Conservation (phyloP, 2,113 vertebrate genomes). For the Pedetes capensis region DNA sequence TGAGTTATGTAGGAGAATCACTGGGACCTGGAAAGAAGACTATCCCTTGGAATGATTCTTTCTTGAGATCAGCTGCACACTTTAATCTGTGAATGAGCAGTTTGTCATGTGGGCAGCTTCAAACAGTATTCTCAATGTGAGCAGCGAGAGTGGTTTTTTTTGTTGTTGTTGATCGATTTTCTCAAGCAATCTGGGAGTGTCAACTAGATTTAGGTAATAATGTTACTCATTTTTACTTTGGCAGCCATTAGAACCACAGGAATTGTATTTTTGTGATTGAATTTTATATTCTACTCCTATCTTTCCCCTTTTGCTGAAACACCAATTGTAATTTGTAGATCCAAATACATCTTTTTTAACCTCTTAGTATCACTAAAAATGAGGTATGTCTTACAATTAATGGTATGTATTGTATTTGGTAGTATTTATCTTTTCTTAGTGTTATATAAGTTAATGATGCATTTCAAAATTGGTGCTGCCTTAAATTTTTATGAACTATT, state of each 20-base stretch:
- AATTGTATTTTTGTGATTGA: conserved; percentile 42
- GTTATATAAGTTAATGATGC: background rate
- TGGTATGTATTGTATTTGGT: background rate
- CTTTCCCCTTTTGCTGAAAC: background rate
- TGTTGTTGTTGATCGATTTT: conserved; percentile 34
- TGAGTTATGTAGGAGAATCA: conserved; percentile 2
- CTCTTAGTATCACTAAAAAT: conserved; percentile 34
- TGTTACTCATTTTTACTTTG: background rate
- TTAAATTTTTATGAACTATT: conserved; percentile 29
- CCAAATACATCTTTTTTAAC: background rate
- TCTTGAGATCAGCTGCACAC: background rate
- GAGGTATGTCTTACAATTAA: background rate
- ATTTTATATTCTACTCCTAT: background rate
- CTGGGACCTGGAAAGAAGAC: background rate
- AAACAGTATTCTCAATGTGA: background rate
- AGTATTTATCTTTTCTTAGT: conserved; percentile 34
- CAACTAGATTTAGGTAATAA: conserved; percentile 11
- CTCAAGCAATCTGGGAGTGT: background rate
- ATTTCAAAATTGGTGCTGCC: background rate
- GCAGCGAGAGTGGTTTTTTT: background rate
- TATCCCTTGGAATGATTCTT: background rate
- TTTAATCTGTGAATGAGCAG: conserved; percentile 20
- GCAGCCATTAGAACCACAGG: background rate
- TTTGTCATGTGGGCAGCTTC: background rate
- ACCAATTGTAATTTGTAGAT: background rate